Base-by-base conservation (phyloP, 2,888 invertebrate genomes). In the Balanococcus diminutus region DNA sequence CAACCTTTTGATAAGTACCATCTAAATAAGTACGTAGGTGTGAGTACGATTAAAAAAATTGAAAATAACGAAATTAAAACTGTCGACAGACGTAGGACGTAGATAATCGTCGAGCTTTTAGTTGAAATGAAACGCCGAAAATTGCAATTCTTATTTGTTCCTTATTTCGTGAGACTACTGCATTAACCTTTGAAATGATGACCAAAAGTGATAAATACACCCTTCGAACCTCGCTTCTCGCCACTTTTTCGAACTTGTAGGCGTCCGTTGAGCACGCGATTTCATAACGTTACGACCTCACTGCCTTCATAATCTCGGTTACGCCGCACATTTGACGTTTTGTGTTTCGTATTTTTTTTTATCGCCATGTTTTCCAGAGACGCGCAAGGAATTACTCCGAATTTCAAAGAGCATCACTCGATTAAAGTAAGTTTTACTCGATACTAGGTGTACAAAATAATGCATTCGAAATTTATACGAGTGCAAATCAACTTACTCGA, bases 141-240 rank as follows among this genome's bases (percentile, higher is more conserved):
- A 36, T 75, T 32, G 75, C 31, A 32, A 75, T 75, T 32, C 31
- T 19, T 32, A 32, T 32, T 67, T 67, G 28, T 67, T 75, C 14
- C 75, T 75, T 75, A 56, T 83, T 46, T 83, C 83, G 83, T 83
- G 83, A 56, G 83, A 32, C 32, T 22, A 28, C 32, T 83, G 83
- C 83, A 83, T 83, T 83, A 83, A 83, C 56, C 83, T 22, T 51
- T 39, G 19, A 82, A 83, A 83, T 83, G 83, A 83, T 83, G 83
- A 56, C 83, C 83, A 56, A 56, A 31, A 56, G 56, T 56, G 83
- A 83, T 83, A 83, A 83, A 83, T 83, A 56, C 32, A 51, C 83
- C 83, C 83, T 6, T 2, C 83, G 61, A n/a, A 9, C 56, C 25
- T 56, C 22, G 19, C 61, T 42, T 4, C 19, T 11, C n/a, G 25